Conservation (phyloP, 2,888 invertebrate genomes). For the Gymnoscelis rufifasciata region DNA sequence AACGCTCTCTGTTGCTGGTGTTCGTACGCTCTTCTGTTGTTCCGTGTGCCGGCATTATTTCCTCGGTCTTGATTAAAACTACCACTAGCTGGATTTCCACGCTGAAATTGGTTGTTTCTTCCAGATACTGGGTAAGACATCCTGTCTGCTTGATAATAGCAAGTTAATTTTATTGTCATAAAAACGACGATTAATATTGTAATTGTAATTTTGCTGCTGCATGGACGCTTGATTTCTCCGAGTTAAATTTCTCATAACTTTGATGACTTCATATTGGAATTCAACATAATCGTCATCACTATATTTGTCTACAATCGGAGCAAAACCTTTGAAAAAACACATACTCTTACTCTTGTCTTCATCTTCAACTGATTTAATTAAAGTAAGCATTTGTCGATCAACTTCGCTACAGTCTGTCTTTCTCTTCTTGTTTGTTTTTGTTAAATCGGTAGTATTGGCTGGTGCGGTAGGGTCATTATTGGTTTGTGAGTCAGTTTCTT, state of each 20-base stretch:
- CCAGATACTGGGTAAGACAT: neutral
- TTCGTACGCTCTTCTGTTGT: neutral
- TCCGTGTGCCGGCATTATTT: neutral
- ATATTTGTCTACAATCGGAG: conserved; percentile 31
- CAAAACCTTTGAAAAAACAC: conserved; percentile 30
- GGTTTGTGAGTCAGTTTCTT: conserved; percentile 31
- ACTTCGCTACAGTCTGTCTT: conserved; percentile 27
- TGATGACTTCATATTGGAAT: conserved; percentile 31
- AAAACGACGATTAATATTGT: conserved; percentile 2
- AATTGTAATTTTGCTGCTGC: conserved; percentile 16
- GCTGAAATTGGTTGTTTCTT: neutral
- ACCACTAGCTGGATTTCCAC: conserved; percentile 5
- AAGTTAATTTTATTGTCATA: neutral
- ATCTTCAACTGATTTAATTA: conserved; percentile 19
- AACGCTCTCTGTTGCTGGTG: neutral
- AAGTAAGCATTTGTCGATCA: conserved; percentile 24
- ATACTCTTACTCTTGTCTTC: conserved; percentile 27
- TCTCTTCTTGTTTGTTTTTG: conserved; percentile 32
- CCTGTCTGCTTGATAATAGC: neutral
- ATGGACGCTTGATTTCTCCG: conserved; percentile 15
- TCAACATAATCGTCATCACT: conserved; percentile 32
- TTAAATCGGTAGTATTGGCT: conserved; percentile 27
- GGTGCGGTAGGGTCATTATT: conserved; percentile 31
- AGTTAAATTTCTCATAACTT: conserved; percentile 30
- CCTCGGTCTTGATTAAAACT: conserved; percentile 1